Conservation (phyloP, 2,888 invertebrate genomes). For the Chrysotoxum bicinctum region DNA sequence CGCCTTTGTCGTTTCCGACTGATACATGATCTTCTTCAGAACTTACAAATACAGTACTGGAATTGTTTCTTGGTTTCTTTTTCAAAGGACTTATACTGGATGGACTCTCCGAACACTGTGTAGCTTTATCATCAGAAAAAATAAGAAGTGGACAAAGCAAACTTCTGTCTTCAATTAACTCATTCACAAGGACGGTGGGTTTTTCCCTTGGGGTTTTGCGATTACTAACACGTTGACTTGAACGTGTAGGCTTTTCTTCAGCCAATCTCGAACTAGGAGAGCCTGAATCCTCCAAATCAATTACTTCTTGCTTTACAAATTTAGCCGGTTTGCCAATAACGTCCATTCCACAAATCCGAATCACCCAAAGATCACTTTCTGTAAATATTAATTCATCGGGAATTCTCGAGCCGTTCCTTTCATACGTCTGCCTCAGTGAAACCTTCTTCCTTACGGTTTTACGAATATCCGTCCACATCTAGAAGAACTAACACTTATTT, state of each 20-base stretch:
- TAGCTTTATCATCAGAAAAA: background rate
- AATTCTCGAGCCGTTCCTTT: background rate
- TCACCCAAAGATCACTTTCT: slow-evolving; percentile 8
- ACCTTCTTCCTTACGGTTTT: background rate
- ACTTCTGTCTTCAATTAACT: background rate
- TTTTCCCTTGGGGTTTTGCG: background rate
- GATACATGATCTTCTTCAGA: background rate
- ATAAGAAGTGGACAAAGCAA: background rate
- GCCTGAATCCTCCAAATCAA: background rate
- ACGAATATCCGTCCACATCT: slow-evolving; percentile 7
- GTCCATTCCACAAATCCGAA: slow-evolving; percentile 11
- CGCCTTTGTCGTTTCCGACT: background rate
- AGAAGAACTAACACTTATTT: background rate
- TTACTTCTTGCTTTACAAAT: background rate
- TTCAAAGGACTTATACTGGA: background rate
- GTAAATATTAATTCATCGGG: background rate
- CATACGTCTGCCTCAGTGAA: background rate
- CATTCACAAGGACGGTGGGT: background rate
- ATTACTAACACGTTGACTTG: background rate
- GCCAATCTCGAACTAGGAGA: background rate
- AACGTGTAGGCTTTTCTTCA: background rate
- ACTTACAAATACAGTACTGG: background rate
- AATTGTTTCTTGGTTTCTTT: background rate
- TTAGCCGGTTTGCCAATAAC: background rate
- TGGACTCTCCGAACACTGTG: background rate